Evolutionary conservation across 2,888 invertebrate genomes (phyloP), one percentile per base, ranked within the genome.

Genomic region (Caenorhabditis sp.): DNA sequence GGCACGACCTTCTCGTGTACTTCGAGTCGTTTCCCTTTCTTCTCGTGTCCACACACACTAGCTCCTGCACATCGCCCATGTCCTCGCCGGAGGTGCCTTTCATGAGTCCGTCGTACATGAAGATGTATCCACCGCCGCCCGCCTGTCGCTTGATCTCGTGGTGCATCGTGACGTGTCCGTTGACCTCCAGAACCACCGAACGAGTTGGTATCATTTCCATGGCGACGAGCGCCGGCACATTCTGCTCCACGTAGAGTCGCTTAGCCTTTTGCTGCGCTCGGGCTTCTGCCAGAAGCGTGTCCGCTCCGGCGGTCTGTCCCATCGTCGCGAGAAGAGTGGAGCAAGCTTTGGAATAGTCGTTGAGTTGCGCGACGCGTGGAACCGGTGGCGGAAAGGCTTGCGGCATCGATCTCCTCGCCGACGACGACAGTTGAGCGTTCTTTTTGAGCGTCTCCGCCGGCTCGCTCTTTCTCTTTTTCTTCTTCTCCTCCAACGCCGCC

Each of bases 101-200:
- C 71, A 77, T 61, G 43, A 77, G 27, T 15, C 77, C 77, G 24
- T 77, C 77, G 27, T 77, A 77, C 41, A 63, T 39, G 30, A 63
- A 77, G 13, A 61, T 26, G 17, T 15, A 37, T 8, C 48, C 39
- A 15, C 46, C 56, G 15, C 63, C 61, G 7, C 71, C 71, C 0
- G 71, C 48, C 32, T 20, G 37, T 13, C 77, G 41, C 15, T 53
- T 59, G 22, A 24, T n/a, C 22, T 77, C 77, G 0, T 55, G 24
- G 13, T 26, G n/a, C 61, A 59, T 58, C 15, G 56, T 43, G 22
- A 77, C 50, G 27, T 56, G n/a, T 2, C 77, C 77, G 30, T 22
- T 55, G 15, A 77, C 30, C 27, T 77, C 77, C 2, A 72, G 22
- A 11, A 72, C 46, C 1, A 77, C 77, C 2, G 41, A 20, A 11